Percentiles rank a stretch among this genome's conserved stretches.
Evolutionary conservation across 2,888 invertebrate species (phyloP).

Genomic region (Erannis defoliaria): DNA sequence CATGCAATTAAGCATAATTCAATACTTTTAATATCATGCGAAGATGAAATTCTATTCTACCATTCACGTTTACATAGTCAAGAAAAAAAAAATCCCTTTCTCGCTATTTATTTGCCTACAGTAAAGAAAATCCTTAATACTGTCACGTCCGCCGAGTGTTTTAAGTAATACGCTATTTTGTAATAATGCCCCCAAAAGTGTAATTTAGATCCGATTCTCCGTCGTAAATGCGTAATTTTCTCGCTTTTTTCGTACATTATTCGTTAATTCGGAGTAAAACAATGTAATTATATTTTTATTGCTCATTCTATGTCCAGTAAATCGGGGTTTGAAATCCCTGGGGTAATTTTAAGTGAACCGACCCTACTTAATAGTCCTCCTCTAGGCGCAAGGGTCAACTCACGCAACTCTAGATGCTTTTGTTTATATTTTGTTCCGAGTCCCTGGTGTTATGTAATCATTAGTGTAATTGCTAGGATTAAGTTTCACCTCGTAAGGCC

Average conservation of each 20-base stretch:
- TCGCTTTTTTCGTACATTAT: constrained; percentile 64
- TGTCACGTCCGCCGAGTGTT: constrained; percentile 53
- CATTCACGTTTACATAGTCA: too few relatives aligned
- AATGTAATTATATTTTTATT: constrained; percentile 84
- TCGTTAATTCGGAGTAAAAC: constrained; percentile 73
- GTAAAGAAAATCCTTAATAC: constrained; percentile 47
- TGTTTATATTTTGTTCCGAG: constrained; percentile 66
- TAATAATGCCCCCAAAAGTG: constrained; percentile 63
- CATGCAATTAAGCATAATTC: too few relatives aligned
- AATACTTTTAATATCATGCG: too few relatives aligned
- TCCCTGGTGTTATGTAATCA: constrained; percentile 72
- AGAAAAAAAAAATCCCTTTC: too few relatives aligned
- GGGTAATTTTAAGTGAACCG: constrained; percentile 76
- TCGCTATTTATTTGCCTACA: constrained; percentile 35
- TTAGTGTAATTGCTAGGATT: constrained; percentile 68
- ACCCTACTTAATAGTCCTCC: constrained; percentile 78
- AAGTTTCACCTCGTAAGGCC: constrained; percentile 60
- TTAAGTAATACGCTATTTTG: constrained; percentile 61
- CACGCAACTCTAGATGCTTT: constrained; percentile 63
- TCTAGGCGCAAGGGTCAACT: constrained; percentile 67
- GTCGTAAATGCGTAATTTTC: constrained; percentile 66
- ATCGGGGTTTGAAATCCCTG: constrained; percentile 75
- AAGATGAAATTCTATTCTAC: too few relatives aligned
- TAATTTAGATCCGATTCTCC: constrained; percentile 62
- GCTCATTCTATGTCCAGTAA: constrained; percentile 81